A percentile compares a stretch with the other conserved stretches of the same genome.
These are phyloP conservation scores for Malurus melanocephalus DNA, from an alignment of 2,113 vertebrate species.

Conservation along the genomic window DNA sequence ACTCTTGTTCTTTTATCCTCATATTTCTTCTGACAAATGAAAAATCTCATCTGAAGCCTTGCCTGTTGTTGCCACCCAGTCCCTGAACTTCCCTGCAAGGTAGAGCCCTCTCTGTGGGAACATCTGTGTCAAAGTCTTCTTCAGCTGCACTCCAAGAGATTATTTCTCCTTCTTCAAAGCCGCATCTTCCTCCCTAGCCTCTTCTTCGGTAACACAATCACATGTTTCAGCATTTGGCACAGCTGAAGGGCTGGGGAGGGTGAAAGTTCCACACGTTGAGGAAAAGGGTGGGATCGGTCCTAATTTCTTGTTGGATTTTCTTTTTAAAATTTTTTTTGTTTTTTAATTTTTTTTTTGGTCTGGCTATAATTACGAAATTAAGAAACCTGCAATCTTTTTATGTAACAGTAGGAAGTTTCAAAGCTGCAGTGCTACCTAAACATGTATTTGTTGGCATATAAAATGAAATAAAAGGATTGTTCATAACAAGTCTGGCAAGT, in stretches of 20 bases:
- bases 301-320: accelerated
- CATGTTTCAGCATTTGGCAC: neutral
- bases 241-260: neutral
- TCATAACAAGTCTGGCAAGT: neutral
- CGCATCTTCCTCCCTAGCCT: neutral
- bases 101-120: neutral
- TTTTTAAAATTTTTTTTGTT: neutral
- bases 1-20: neutral
- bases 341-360: neutral
- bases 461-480: neutral
- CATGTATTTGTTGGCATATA: neutral
- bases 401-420: neutral
- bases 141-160: neutral
- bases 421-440: neutral
- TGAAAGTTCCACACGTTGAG: neutral
- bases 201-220: neutral
- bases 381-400: neutral
- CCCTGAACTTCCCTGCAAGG: neutral
- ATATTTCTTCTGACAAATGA: neutral
- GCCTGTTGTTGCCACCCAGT: neutral
- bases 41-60: neutral
- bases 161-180: neutral
- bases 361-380: neutral
- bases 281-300: neutral
- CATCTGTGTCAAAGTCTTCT: neutral